Base-by-base conservation (phyloP, 2,888 invertebrate species). In the Diadegma fenestrale region DNA sequence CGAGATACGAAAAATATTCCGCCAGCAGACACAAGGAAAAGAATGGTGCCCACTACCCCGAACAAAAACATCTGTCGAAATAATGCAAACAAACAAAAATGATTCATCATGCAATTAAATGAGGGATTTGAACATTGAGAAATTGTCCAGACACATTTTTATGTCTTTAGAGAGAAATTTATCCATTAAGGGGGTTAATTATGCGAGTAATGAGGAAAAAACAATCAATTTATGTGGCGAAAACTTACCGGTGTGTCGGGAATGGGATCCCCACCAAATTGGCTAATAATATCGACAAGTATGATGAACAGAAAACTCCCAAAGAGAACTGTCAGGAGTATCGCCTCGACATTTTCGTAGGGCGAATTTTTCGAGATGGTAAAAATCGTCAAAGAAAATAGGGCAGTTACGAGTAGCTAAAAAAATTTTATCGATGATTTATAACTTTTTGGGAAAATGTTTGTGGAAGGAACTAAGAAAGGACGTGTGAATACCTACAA, bases 171-270 rank as follows among this genome's bases (percentile, higher is more conserved):
- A 37, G 10, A 37, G 37, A 37, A 37, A 37, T 37, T 37, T 37
- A 37, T 8, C 1, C 37, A 37, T 37, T 37, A 37, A 37, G 37
- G 37, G 37, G 37, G 8, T 37, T 37, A 37, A 37, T 37, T 37
- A 37, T 37, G 37, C 1, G 37, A 37, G 1, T 37, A 37, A 37
- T 37, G 37, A 37, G 45, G 58, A 14, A 7, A 19, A 17, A 14
- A 30, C 12, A 54, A 7, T 5, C 17, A 17, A 30, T 45, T 30
- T 48, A 61, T 51, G 45, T 75, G 66, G 14, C 2, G 30, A 17
- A 61, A 30, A 89, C 91, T 89, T 87, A 94, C 94, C 82, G 94
- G 92, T 43, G 92, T 91, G 81, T 94, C 93, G 7, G 94, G 92
- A 73, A 94, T 92, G 6, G 92, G 92, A 86, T 94, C 93, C 2